Evolutionary conservation across 2,113 vertebrate species (phyloP).

Genomic region (Strix uralensis): DNA sequence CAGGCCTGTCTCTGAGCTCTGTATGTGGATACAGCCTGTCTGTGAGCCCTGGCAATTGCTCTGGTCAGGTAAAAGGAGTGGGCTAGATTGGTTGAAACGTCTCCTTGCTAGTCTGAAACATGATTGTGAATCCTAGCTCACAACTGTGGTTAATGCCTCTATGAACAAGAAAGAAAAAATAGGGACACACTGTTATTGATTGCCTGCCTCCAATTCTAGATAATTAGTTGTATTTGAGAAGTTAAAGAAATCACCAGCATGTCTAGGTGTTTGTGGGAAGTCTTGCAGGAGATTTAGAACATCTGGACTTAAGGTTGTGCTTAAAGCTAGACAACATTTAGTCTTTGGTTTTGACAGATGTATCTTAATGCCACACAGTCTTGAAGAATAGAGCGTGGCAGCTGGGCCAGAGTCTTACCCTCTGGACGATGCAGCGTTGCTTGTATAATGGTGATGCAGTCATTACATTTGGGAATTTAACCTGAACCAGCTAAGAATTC

Average conservation of each 20-base stretch:
- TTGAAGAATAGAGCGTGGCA: background rate
- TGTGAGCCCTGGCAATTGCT: background rate
- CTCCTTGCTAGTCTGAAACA: background rate
- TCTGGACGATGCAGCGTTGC: background rate
- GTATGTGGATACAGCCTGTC: background rate
- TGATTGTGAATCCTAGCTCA: background rate
- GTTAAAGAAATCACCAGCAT: background rate
- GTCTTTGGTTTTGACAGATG: background rate
- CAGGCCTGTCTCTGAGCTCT: background rate
- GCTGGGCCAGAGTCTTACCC: background rate
- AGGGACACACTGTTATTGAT: background rate
- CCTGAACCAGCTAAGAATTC: background rate
- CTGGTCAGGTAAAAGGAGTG: background rate
- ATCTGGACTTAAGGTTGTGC: fast-evolving
- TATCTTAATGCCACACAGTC: background rate
- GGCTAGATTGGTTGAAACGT: background rate
- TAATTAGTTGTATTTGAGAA: background rate
- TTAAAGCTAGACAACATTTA: background rate
- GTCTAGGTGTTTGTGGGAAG: background rate
- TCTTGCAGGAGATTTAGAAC: background rate
- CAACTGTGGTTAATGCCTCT: background rate
- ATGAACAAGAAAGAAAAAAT: background rate
- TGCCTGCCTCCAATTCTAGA: background rate
- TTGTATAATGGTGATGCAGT: background rate
- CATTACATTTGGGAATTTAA: background rate